These are phyloP conservation scores for Campylomormyrus numenius DNA, from an alignment of 2,113 vertebrate genomes.

Conservation along the genomic window DNA sequence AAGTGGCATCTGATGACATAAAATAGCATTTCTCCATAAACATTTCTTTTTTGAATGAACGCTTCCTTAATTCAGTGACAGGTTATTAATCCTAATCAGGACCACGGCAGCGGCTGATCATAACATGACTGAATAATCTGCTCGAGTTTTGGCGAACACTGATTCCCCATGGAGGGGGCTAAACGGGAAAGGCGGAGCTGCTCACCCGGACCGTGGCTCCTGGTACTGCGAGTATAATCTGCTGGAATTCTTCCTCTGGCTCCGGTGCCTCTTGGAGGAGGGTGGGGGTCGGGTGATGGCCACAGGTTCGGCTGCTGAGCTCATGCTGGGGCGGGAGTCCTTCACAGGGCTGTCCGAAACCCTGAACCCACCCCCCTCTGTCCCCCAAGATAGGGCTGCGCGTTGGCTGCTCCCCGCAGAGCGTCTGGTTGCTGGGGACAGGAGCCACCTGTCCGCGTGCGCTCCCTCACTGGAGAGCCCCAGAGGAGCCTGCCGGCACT, in stretches of 20 bases:
- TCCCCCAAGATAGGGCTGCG: background rate
- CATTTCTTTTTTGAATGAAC: background rate
- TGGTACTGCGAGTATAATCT: conserved; percentile 69
- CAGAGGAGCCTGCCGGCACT: conserved; percentile 39
- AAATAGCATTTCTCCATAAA: background rate
- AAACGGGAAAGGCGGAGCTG: background rate
- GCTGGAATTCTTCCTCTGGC: conserved; percentile 64
- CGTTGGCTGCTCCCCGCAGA: background rate
- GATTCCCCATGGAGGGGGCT: background rate
- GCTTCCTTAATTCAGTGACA: background rate
- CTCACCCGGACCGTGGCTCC: conserved; percentile 78
- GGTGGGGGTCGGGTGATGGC: conserved; percentile 52
- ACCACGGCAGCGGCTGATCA: background rate
- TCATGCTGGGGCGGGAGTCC: conserved; percentile 42
- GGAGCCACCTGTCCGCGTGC: conserved; percentile 36
- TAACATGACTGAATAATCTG: background rate
- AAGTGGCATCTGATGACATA: background rate
- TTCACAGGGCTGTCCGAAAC: conserved; percentile 8
- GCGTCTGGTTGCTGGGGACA: background rate
- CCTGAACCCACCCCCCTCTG: background rate
- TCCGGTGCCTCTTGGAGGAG: conserved; percentile 65
- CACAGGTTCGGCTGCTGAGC: conserved; percentile 37
- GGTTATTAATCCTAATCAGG: background rate
- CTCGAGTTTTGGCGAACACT: background rate
- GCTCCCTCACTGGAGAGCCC: conserved; percentile 36